Evolutionary conservation across 2,888 invertebrate genomes (phyloP), one percentile per base, ranked within the genome.

Genomic region (Papilio gigon): DNA sequence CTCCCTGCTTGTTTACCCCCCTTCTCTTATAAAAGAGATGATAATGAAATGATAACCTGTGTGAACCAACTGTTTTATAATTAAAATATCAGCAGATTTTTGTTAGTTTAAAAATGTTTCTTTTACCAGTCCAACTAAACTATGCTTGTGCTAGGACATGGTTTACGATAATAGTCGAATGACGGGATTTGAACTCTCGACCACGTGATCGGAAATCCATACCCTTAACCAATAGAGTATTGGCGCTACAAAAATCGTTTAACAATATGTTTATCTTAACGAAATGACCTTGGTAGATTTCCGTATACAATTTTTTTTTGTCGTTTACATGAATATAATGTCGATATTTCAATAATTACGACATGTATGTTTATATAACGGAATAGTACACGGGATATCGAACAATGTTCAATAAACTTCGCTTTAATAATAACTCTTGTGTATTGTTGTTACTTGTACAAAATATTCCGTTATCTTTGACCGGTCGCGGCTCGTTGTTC

Each of bases 391-490:
- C 33, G 25, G 17, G 59, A 11, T 20, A 47, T 47, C 12, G 25
- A 50, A 66, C 62, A 65, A 27, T 64, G 64, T 60, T 65, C 40
- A 25, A 60, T 64, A 64, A 50, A 68, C 44, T 47, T 22, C 56
- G 42, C 63, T 27, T 50, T 65, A 50, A 22, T 22, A 17, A 50
- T 62, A 25, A 50, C 33, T 60, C 50, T 37, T 50, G 40, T 65
- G 58, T 65, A 65, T 68, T 64, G 64, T 68, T 64, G 64, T 68
- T 65, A 50, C 37, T 33, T 27, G 22, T 60, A 68, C 50, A 68
- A 63, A 68, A 68, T 65, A 60, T 60, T 68, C 68, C 68, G 33
- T 60, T 33, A 50, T 58, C 64, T 68, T 59, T 68, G 65, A 50
- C 60, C 68, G 30, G 25, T 33, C 20, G 17, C 4, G 47, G 22